Evolutionary conservation across 1,140 invertebrate species (phyloP), one percentile per base, ranked within the genome.

Genomic region (Cataglyphis hispanica): DNA sequence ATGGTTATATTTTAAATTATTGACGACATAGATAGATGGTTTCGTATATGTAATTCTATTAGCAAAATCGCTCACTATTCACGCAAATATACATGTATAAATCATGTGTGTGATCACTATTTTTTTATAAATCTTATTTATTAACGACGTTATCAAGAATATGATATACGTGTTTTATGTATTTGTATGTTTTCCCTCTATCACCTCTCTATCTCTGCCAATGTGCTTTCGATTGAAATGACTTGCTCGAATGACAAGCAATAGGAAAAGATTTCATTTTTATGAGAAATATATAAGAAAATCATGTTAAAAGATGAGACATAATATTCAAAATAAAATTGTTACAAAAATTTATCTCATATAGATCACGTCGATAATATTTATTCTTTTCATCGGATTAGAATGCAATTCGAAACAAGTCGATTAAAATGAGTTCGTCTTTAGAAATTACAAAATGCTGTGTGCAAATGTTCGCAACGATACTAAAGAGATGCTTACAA

Each of bases 131-230:
- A 58, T 58, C 13, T 74, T 74, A 37, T 74, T 74, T 74, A 43
- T 58, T 75, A 16, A 19, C 22, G 10, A 27, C 10, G 6, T 63
- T 16, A 46, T 77, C 61, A 63, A 64, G 19, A 64, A 43, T 37
- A 50, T 56, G 50, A 34, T 56, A 11, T 37, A 46, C 25, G n/a
- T 5, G 16, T 13, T 2, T 13, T 34, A 16, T 5, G 13, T 19
- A 77, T 64, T 77, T 77, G 75, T 60, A 43, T 77, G 75, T 64
- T 63, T 37, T n/a, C n/a, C n/a, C n/a, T n/a, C n/a, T n/a, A n/a
- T n/a, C n/a, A n/a, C n/a, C 19, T 27, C 16, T 19, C 34, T 56
- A 31, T 63, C 19, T 64, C 60, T 40, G 25, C 5, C 74, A 37
- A 61, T 22, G 56, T 76, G 74, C n/a, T 76, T 76, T 61, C 56